Evolutionary conservation across 2,888 invertebrate species (phyloP).

Genomic region (Rhodophaea formosa): DNA sequence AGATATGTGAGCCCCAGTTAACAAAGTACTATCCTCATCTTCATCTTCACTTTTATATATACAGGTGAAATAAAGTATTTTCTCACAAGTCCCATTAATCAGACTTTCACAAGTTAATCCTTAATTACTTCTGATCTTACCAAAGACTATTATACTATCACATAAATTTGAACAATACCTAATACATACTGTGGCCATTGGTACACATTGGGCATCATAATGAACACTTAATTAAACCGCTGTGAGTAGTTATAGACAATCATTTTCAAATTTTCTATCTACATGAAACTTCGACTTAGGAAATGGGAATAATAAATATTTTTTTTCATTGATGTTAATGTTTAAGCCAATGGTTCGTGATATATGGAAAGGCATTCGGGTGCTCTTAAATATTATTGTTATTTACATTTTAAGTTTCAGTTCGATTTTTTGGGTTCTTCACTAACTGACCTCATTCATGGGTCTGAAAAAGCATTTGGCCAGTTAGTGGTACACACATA

Average conservation of each 20-base stretch:
- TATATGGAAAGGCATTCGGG: slow-evolving; percentile 5
- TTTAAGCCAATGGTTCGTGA: not conserved
- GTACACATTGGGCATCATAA: slow-evolving; percentile 34
- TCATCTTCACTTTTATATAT: not conserved
- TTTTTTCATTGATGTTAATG: not conserved
- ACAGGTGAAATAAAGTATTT: not conserved
- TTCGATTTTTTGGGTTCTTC: not conserved
- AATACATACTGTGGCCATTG: slow-evolving; percentile 31
- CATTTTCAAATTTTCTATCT: slow-evolving; percentile 48
- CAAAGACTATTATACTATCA: slow-evolving; percentile 22
- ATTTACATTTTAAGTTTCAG: slow-evolving; percentile 15
- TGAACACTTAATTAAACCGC: slow-evolving; percentile 53
- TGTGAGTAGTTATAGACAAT: slow-evolving; percentile 48
- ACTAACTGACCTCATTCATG: too few relatives aligned
- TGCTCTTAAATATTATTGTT: not conserved
- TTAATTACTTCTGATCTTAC: slow-evolving; percentile 1
- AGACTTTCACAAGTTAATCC: not conserved
- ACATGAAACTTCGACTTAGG: slow-evolving; percentile 31
- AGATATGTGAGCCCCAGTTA: too few relatives aligned
- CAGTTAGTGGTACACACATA: not conserved
- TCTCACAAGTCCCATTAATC: not conserved
- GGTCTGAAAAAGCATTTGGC: too few relatives aligned
- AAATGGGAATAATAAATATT: slow-evolving; percentile 30
- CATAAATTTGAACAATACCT: slow-evolving; percentile 27
- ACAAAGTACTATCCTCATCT: too few relatives aligned